Percentiles rank a stretch among this genome's conserved stretches.
These are phyloP conservation scores for Climacteris rufus DNA, from an alignment of 2,113 vertebrate species.

Conservation along the genomic window DNA sequence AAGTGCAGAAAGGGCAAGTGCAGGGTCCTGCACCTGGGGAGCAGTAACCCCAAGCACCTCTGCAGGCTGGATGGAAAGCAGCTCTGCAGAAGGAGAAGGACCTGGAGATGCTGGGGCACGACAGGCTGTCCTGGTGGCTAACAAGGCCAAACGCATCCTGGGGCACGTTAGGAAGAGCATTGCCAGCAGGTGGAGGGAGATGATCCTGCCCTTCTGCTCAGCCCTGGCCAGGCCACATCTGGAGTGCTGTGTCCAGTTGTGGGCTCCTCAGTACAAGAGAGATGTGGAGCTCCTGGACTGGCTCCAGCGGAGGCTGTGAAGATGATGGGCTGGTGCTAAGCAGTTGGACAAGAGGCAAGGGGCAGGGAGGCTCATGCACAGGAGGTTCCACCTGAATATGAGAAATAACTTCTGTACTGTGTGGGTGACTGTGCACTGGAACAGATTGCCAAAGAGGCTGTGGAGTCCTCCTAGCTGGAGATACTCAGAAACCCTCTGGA, in stretches of 20 bases:
- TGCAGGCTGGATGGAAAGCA: neutral
- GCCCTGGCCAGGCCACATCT: neutral
- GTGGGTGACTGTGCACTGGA: neutral
- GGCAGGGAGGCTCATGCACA: neutral
- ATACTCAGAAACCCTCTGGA: neutral
- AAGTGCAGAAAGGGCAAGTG: neutral
- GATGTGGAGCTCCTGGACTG: neutral
- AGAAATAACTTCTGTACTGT: neutral
- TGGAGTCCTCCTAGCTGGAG: neutral
- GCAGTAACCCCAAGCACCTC: fast-evolving
- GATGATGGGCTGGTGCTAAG: no score
- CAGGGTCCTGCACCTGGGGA: neutral
- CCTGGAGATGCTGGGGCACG: neutral
- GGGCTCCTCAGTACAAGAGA: neutral
- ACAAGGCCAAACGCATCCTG: fast-evolving
- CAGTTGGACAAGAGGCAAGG: neutral
- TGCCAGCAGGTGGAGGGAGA: fast-evolving
- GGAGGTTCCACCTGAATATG: neutral
- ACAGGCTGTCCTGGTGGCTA: neutral
- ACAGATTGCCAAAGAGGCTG: neutral
- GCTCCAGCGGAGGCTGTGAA: no score
- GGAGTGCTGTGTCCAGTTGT: neutral
- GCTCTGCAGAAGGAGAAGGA: neutral
- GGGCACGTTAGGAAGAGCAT: neutral
- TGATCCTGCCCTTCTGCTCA: neutral